Evolutionary conservation across 2,888 invertebrate genomes (phyloP).

Genomic region (Eucera pruinosa): DNA sequence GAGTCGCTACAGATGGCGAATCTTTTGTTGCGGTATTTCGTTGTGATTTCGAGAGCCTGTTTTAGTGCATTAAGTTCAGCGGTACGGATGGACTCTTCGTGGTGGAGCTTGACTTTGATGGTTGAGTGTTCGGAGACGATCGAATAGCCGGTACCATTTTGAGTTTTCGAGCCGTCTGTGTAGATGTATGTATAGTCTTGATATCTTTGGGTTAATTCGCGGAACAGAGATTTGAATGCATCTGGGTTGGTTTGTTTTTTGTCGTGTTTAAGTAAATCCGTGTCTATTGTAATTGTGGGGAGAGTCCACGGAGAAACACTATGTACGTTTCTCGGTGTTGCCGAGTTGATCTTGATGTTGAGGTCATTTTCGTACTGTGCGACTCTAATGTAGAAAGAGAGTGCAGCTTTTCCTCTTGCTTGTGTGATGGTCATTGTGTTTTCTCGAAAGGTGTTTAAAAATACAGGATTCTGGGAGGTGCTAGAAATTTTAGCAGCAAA

Average conservation of each 20-base stretch:
- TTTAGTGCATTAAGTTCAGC: not conserved
- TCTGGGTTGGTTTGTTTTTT: too few relatives aligned
- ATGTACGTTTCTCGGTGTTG: not conserved
- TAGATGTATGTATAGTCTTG: not conserved
- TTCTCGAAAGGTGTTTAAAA: not conserved
- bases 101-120: not conserved
- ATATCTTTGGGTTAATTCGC: not conserved
- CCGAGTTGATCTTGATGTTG: too few relatives aligned
- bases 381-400: too few relatives aligned
- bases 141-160: not conserved
- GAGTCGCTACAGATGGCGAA: too few relatives aligned
- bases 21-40: not conserved
- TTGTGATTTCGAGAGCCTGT: not conserved
- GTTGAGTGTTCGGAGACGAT: too few relatives aligned
- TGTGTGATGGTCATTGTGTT: not conserved
- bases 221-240: too few relatives aligned
- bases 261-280: too few relatives aligned
- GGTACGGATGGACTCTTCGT: not conserved
- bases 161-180: constrained; percentile 2
- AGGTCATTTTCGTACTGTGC: too few relatives aligned
- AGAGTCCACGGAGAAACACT: too few relatives aligned
- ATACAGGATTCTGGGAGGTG: not conserved
- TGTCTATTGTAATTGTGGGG: too few relatives aligned
- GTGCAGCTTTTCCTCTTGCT: too few relatives aligned
- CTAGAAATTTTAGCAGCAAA: too few relatives aligned